Base-by-base conservation (phyloP, 1,140 invertebrate genomes). In the Heliconius melpomene region DNA sequence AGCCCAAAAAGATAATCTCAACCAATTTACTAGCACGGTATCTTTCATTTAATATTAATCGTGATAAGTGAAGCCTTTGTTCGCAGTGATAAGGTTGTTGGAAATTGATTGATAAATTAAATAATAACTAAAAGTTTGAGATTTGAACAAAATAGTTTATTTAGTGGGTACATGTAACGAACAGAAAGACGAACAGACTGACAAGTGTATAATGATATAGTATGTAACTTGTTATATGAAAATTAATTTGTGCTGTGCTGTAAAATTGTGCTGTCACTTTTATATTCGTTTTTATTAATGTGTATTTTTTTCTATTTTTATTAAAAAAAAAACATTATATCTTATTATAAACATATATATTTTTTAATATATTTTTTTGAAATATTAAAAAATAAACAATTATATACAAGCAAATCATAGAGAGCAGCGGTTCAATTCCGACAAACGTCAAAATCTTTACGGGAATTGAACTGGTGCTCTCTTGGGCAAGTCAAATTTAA, bases 11-110 rank as follows among this genome's bases (percentile, higher is more conserved):
- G n/a, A n/a, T n/a, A n/a, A n/a, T 26, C 54, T 23, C n/a, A 23
- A 60, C 0, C 2, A 16, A 1, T 60, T 11, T 26, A 29, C 6
- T 16, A 16, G 5, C 26, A 7, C 26, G 60, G 1, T 23, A 66
- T 66, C 26, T 26, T 26, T 60, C 2, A 29, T 16, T 26, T 29
- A 29, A 66, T 16, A 66, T 29, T 16, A 29, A 29, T 66, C 23
- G 11, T 66, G 26, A 66, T 66, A 66, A 66, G 60, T 66, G 60
- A 29, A 29, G 60, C 11, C 60, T 66, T 29, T 66, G 60, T 66
- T 66, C n/a, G 60, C 9, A 66, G 32, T 32, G 6, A 66, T 23
- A 66, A 66, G 26, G 6, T 7, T 66, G 26, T 66, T 66, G 5
- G 3, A 29, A 66, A 26, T 66, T 26, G 2, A 1, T 66, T 26